Evolutionary conservation across 2,113 vertebrate species (phyloP).

Genomic region (Heptranchias perlo): DNA sequence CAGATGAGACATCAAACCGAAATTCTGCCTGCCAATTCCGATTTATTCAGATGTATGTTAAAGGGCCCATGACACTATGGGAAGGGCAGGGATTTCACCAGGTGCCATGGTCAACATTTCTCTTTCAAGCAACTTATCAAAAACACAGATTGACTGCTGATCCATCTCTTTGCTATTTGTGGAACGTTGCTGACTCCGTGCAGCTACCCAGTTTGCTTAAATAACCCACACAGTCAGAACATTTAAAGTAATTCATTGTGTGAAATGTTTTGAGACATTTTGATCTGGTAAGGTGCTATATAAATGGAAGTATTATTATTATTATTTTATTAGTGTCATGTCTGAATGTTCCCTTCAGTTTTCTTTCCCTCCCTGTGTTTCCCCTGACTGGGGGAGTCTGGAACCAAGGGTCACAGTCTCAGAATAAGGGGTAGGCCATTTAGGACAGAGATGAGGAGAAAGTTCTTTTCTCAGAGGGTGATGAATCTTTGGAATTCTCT

Average conservation of each 20-base stretch:
- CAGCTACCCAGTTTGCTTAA: neutral
- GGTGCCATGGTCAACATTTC: neutral
- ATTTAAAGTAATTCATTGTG: neutral
- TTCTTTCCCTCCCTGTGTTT: neutral
- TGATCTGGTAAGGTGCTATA: neutral
- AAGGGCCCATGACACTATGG: neutral
- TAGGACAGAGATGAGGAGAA: no score
- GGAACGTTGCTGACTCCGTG: neutral
- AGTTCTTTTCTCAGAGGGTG: no score
- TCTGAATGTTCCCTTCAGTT: neutral
- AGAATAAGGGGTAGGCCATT: no score
- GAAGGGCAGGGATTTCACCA: neutral
- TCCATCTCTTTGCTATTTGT: neutral
- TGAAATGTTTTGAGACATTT: no score
- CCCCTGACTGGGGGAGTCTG: no score
- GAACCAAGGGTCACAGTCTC: no score
- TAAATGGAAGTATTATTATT: neutral
- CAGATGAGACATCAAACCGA: neutral
- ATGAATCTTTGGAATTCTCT: no score
- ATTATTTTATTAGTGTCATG: neutral
- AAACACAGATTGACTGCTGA: no score
- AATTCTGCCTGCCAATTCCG: no score
- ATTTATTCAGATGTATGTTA: neutral
- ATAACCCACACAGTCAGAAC: neutral
- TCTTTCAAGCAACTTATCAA: neutral